Conservation (phyloP, 2,797 vertebrate species). For the Coluber constrictor region DNA sequence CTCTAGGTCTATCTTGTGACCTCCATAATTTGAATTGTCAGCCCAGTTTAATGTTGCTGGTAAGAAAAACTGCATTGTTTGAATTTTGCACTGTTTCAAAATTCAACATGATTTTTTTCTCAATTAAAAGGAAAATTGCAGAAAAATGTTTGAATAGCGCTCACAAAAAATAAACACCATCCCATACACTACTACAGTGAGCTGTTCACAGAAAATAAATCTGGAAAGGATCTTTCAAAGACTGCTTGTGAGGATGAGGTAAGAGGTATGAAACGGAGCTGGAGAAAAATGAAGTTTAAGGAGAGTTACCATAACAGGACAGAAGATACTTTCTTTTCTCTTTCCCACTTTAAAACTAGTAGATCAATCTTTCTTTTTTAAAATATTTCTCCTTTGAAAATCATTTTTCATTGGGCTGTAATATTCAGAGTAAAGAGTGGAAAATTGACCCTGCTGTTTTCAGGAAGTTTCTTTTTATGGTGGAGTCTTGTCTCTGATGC, state of each 20-base stretch:
- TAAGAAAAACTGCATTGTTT: not conserved
- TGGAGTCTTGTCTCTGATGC: not conserved
- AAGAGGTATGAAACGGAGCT: not conserved
- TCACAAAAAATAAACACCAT: not conserved
- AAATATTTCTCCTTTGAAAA: not conserved
- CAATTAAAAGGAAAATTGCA: not conserved
- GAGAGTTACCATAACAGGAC: not conserved
- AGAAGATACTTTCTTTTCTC: not conserved
- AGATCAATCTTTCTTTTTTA: not conserved
- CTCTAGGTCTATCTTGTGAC: not conserved
- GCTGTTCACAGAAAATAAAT: not conserved
- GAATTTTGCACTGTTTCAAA: not conserved
- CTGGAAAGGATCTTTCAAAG: not conserved
- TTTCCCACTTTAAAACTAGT: not conserved
- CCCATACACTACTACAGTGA: not conserved
- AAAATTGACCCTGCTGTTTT: not conserved
- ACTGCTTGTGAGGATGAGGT: not conserved
- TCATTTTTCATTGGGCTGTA: not conserved
- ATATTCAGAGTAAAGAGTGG: not conserved
- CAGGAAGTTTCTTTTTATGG: not conserved
- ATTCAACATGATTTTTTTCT: not conserved
- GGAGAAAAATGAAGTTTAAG: not conserved
- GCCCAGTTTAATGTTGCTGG: not conserved
- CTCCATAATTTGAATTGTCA: not conserved
- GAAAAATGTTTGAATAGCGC: not conserved